Evolutionary conservation across 1,140 invertebrate genomes (phyloP).

Genomic region (Drosophila teissieri): DNA sequence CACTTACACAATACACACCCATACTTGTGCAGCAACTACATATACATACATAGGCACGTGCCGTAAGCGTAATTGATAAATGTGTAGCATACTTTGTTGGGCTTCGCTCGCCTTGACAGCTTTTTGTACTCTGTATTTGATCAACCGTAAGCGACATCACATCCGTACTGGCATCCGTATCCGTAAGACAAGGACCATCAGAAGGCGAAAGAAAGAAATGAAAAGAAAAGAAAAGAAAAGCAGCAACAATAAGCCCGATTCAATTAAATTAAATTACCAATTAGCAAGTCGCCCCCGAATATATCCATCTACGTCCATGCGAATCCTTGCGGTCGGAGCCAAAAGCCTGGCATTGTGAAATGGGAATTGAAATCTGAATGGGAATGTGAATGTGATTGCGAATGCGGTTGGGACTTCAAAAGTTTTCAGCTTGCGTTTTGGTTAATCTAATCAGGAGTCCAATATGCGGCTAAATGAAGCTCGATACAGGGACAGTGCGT

Average conservation of each 20-base stretch:
- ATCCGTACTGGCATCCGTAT: constrained; percentile 35
- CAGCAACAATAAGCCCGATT: constrained; percentile 11
- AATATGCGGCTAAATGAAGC: constrained; percentile 7
- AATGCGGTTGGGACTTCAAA: constrained; percentile 25
- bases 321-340: constrained; percentile 12
- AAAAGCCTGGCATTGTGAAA: constrained; percentile 4
- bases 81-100: constrained; percentile 79
- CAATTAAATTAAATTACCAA: constrained; percentile 52
- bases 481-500: constrained; percentile 18
- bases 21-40: constrained; percentile 22
- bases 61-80: constrained; percentile 57
- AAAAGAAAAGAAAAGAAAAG: too few relatives aligned
- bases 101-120: constrained; percentile 67
- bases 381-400: constrained; percentile 14
- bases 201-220: neutral
- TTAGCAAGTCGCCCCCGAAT: constrained; percentile 25
- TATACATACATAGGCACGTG: constrained; percentile 40
- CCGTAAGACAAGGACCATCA: constrained; percentile 15
- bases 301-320: neutral
- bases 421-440: constrained; percentile 35
- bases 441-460: constrained; percentile 40
- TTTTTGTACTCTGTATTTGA: constrained; percentile 49
- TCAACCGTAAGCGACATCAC: constrained; percentile 48
- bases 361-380: constrained; percentile 28
- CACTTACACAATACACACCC: neutral